Conservation (phyloP, 2,113 vertebrate species). For the Eidolon helvum region DNA sequence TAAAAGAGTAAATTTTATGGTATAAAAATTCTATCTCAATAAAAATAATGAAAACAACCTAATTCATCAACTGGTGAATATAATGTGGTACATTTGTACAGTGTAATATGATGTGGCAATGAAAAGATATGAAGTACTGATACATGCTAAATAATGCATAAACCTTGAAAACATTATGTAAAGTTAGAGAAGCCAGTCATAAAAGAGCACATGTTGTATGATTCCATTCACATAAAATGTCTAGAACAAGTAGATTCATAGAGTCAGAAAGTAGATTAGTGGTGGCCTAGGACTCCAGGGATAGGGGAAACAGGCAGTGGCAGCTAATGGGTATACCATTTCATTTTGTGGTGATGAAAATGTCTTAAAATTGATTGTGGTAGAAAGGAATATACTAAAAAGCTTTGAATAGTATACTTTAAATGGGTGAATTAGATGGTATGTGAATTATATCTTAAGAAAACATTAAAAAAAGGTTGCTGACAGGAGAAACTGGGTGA, state of each 20-base stretch:
- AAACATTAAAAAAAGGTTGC: neutral
- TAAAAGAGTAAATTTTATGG: neutral
- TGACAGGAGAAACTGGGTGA: neutral
- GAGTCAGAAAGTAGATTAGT: neutral
- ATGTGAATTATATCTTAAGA: neutral
- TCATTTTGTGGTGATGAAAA: neutral
- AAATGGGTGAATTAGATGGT: neutral
- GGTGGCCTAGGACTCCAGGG: neutral
- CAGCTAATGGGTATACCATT: neutral
- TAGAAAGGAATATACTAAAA: neutral
- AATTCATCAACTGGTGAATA: neutral
- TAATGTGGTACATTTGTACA: neutral
- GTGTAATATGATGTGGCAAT: neutral
- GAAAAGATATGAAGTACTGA: neutral
- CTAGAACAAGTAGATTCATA: neutral
- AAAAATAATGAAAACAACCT: neutral
- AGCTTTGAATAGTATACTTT: neutral
- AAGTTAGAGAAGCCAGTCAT: neutral
- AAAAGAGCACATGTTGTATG: neutral
- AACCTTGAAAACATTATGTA: neutral
- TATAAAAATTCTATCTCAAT: neutral
- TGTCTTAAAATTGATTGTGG: neutral
- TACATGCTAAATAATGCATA: neutral
- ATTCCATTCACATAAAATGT: neutral
- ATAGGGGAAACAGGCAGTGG: neutral